Evolutionary conservation across 2,113 vertebrate species (phyloP).

Genomic region (Phoenicopterus ruber): DNA sequence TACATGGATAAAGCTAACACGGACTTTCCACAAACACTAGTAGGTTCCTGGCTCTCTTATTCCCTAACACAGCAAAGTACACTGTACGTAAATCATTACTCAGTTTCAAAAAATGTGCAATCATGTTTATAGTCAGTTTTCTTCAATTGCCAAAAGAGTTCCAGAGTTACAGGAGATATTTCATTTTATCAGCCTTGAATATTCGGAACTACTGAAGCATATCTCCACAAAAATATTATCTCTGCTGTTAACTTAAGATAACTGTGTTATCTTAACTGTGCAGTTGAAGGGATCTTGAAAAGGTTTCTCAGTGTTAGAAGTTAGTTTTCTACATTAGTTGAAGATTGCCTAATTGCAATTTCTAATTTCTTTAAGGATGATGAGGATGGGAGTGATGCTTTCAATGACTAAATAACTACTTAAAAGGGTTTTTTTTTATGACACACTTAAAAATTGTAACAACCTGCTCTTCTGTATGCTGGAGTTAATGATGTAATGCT

Average conservation of each 20-base stretch:
- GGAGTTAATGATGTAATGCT: neutral
- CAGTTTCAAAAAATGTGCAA: neutral
- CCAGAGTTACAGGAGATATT: neutral
- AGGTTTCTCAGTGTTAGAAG: neutral
- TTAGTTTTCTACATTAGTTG: neutral
- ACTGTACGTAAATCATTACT: neutral
- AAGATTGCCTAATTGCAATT: neutral
- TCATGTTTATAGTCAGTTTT: neutral
- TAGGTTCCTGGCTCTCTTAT: neutral
- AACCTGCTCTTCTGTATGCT: neutral
- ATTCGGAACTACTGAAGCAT: neutral
- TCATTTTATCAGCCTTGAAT: neutral
- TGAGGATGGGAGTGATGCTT: neutral
- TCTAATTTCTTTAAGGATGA: neutral
- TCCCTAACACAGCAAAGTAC: neutral
- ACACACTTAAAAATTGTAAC: neutral
- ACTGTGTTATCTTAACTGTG: neutral
- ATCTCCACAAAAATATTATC: neutral
- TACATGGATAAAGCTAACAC: neutral
- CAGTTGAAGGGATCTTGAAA: slow-evolving; percentile 1
- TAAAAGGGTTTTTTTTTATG: neutral
- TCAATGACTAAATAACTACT: slow-evolving; percentile 6
- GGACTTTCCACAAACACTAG: neutral
- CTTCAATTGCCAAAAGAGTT: neutral
- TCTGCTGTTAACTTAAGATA: neutral